Evolutionary conservation across 2,113 vertebrate species (phyloP), one percentile per base, ranked within the genome.

Genomic region (Poeciliopsis prolifica): DNA sequence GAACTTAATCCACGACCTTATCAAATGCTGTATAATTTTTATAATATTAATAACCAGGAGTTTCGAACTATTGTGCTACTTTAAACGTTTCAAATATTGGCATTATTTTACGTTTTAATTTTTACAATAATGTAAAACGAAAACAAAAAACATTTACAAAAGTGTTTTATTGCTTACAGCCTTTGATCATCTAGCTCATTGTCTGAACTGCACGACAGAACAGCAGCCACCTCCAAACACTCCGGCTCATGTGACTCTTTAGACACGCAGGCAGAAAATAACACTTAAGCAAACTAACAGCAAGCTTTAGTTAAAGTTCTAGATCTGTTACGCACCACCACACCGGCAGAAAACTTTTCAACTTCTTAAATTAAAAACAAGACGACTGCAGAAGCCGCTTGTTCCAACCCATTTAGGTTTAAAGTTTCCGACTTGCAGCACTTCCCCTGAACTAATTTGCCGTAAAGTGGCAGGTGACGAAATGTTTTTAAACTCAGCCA

Each of bases 201-300:
- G 80, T 65, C 61, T 44, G 86, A 89, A 89, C 86, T 78, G 26
- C 24, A 24, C 6, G 78, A 79, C 77, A 75, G 79, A 73, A 77
- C 74, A 51, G 44, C 44, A 48, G 19, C 44, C 14, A 19, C 5
- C 44, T 48, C 5, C 44, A 48, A 37, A 81, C 83, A 68, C 14
- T 40, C 42, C 54, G 1, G 1, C 60, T 15, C 30, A 6, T 10
- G 29, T 60, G 42, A 70, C 70, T 70, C 11, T 33, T 54, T 2
- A 2, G 24, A 14, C 66, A 68, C 8, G 40, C 14, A 3, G 11
- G 9, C 28, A 30, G 4, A 12, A 15, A 9, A 5, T 7, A 1
- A 9, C 24, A 58, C 2, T n/a, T 58, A 48, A 48, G 5, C 22
- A 58, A n/a, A 58, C 51, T n/a, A n/a, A 8, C 24, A 48, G 19